Conservation (phyloP, 2,113 vertebrate species). For the Malurus melanocephalus region DNA sequence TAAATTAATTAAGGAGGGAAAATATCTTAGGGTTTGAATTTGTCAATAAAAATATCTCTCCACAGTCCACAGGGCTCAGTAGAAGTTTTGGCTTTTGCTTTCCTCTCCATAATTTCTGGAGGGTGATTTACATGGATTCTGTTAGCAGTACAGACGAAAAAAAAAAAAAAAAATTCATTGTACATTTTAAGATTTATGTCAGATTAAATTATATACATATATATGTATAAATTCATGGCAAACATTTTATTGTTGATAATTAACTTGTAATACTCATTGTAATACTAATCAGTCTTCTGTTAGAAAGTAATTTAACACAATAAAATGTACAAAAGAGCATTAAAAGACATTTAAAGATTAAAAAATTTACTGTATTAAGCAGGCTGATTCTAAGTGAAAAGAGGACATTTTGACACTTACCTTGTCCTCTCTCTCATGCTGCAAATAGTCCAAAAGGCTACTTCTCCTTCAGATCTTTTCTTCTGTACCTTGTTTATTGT, state of each 20-base stretch:
- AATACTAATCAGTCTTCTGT: not conserved
- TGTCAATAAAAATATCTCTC: not conserved
- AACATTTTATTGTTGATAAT: not conserved
- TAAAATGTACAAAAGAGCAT: not conserved
- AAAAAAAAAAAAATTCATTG: not conserved
- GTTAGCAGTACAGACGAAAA: not conserved
- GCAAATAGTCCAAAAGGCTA: not conserved
- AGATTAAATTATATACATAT: not conserved
- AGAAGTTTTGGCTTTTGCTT: not conserved
- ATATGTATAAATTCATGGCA: not conserved
- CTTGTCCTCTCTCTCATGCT: not conserved
- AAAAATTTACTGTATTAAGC: not conserved
- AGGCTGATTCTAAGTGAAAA: not conserved
- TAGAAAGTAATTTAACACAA: not conserved
- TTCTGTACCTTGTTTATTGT: not conserved
- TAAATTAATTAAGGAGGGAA: not conserved
- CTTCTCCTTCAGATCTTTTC: not conserved
- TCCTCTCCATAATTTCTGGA: not conserved
- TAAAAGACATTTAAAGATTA: not conserved
- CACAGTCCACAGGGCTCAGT: not conserved
- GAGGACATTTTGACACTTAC: not conserved
- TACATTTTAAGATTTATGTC: not conserved
- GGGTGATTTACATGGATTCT: not conserved
- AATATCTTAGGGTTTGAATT: not conserved
- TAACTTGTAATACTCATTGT: not conserved